Conservation (phyloP, 2,888 invertebrate species). For the Acrobasis suavella region DNA sequence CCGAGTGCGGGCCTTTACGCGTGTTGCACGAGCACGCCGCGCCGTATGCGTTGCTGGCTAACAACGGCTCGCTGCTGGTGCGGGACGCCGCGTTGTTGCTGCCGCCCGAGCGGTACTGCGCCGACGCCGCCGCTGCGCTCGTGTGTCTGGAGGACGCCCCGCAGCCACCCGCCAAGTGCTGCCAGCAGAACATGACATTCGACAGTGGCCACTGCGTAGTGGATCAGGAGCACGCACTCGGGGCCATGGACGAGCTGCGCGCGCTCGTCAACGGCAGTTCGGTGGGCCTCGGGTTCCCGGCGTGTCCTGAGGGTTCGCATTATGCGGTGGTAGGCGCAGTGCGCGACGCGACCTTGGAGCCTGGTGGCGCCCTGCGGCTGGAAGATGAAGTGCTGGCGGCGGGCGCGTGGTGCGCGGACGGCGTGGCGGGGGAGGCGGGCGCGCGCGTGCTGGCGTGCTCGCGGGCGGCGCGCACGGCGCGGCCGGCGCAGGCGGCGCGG, state of each 20-base stretch:
- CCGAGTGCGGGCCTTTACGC: conserved; percentile 53
- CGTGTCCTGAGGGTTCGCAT: conserved; percentile 71
- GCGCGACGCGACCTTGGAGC: conserved; percentile 70
- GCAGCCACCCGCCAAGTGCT: conserved; percentile 85
- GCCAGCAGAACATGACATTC: conserved; percentile 85
- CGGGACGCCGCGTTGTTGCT: conserved; percentile 68
- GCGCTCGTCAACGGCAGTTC: conserved; percentile 57
- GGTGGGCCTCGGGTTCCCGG: conserved; percentile 79
- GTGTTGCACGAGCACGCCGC: conserved; percentile 65
- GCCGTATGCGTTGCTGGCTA: conserved; percentile 81
- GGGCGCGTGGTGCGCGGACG: conserved; percentile 78
- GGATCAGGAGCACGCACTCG: conserved; percentile 47
- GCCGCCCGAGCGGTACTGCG: conserved; percentile 85
- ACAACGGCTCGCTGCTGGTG: conserved; percentile 85
- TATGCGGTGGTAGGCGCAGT: conserved; percentile 84
- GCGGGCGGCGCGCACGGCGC: conserved; percentile 73
- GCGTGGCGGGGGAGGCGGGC: conserved; percentile 62
- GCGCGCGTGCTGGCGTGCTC: conserved; percentile 72
- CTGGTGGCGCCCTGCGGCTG: conserved; percentile 80
- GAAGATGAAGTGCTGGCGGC: conserved; percentile 64
- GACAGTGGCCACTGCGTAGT: conserved; percentile 77
- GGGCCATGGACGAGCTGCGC: conserved; percentile 58
- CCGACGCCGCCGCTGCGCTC: conserved; percentile 85
- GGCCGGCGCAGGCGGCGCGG: conserved; percentile 80
- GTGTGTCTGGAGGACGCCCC: conserved; percentile 79